Evolutionary conservation across 2,888 invertebrate species (phyloP), one percentile per base, ranked within the genome.

Genomic region (Caenorhabditis uteleia): DNA sequence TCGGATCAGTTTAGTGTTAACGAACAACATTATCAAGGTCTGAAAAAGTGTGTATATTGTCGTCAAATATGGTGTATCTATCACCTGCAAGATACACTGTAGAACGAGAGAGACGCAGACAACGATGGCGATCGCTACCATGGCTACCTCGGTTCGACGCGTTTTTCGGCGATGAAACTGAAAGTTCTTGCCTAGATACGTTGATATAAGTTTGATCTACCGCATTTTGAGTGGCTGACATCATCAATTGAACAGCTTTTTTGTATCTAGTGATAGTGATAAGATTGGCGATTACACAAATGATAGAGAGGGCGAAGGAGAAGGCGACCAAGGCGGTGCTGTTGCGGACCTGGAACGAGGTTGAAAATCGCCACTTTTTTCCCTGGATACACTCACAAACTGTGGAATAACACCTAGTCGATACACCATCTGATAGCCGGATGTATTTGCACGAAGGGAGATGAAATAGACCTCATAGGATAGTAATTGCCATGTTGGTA

Each of bases 401-500:
- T 34, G 5, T 16, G 54, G 53, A 31, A 60, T 7, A 12, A 31
- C 53, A 12, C 44, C 44, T 4, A 42, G 5, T 21, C 33, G 23
- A 20, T 60, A 60, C 1, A 60, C 46, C 34, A 60, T n/a, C 12
- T 60, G 60, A 54, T 54, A 60, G 29, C 26, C 44, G 10, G 60
- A 60, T 12, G 18, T 23, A 12, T 54, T 18, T 1, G 39, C 27
- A 29, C 48, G 43, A 7, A 60, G 10, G 1, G 60, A 25, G 12
- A 60, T 18, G n/a, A 54, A 60, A 16, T 48, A 54, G 7, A 49
- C 39, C 1, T 23, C n/a, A 23, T 60, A 60, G 14, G 60, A 54
- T n/a, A 54, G 31, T 34, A 60, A 49, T 27, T 60, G 60, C 60
- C 60, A 60, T n/a, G 60, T 60, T n/a, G 48, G 38, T 0, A 45